These are phyloP conservation scores for Dasysyrphus tricinctus DNA, from an alignment of 2,888 invertebrate species.

Conservation along the genomic window DNA sequence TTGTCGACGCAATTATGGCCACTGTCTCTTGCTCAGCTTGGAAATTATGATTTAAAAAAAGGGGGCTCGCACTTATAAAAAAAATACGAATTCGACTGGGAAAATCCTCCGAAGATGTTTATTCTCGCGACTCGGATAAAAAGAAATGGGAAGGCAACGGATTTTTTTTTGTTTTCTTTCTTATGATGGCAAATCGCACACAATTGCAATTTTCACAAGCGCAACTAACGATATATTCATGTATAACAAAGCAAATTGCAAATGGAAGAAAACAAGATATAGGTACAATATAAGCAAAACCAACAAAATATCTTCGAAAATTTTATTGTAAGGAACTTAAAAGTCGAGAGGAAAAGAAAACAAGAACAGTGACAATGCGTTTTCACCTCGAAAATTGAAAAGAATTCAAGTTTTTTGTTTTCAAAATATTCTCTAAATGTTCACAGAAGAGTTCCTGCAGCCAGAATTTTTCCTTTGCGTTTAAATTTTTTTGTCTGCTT, in stretches of 20 bases:
- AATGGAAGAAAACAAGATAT: constrained; percentile 62
- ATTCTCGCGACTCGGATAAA: constrained; percentile 11
- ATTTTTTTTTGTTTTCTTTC: constrained; percentile 10
- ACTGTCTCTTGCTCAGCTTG: constrained; percentile 3
- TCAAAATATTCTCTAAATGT: not conserved
- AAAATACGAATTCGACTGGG: constrained; percentile 1
- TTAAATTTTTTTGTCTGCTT: not conserved
- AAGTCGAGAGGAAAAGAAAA: constrained; percentile 20
- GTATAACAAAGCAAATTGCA: constrained; percentile 69
- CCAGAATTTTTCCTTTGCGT: not conserved
- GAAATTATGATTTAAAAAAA: constrained; percentile 14
- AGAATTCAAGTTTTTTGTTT: constrained; percentile 24
- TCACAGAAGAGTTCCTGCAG: not conserved
- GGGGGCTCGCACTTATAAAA: constrained; percentile 32
- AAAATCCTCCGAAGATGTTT: constrained; percentile 47
- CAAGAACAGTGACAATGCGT: constrained; percentile 68
- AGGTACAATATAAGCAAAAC: constrained; percentile 30
- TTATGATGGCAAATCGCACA: constrained; percentile 55
- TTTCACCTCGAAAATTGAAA: constrained; percentile 46
- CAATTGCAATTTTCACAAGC: constrained; percentile 61
- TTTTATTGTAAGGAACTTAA: constrained; percentile 13
- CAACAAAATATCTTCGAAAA: constrained; percentile 31
- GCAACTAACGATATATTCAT: constrained; percentile 46
- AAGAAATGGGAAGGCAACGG: constrained; percentile 14
- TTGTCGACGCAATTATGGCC: constrained; percentile 24